A percentile compares a stretch with the other conserved stretches of the same genome.
Evolutionary conservation across 1,140 invertebrate species (phyloP).

Genomic region (Meloidogyne chitwoodi): DNA sequence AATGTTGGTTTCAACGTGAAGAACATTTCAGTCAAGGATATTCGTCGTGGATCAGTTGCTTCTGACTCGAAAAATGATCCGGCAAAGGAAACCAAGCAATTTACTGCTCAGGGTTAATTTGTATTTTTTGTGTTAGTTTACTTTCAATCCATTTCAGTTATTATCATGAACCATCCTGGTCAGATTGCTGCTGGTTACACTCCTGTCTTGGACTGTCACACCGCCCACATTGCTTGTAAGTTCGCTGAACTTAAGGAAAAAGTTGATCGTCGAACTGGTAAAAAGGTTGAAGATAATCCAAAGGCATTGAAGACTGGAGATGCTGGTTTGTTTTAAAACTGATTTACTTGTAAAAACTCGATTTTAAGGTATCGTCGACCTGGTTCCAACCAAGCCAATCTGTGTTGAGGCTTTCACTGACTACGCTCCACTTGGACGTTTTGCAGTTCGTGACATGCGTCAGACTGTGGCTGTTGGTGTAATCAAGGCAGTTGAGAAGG

Average conservation of each 20-base stretch:
- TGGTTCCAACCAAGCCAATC: constrained; percentile 89
- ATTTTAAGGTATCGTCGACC: constrained; percentile 65
- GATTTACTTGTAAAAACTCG: not conserved
- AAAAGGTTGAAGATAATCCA: constrained; percentile 65
- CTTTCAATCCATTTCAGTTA: constrained; percentile 63
- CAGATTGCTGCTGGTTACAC: constrained; percentile 94
- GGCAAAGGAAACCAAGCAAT: constrained; percentile 83
- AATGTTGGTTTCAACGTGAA: constrained; percentile 99
- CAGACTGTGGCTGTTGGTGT: constrained; percentile 98
- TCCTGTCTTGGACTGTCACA: constrained; percentile 95
- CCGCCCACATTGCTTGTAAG: constrained; percentile 69
- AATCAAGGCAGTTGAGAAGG: constrained; percentile 69
- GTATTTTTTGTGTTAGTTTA: not conserved
- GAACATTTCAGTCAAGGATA: constrained; percentile 95
- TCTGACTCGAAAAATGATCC: constrained; percentile 94
- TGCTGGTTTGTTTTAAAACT: constrained; percentile 72
- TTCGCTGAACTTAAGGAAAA: constrained; percentile 79
- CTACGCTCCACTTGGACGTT: constrained; percentile 93
- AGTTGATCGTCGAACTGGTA: constrained; percentile 89
- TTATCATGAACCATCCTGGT: constrained; percentile 94
- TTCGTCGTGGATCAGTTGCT: constrained; percentile 90
- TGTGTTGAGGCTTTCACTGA: constrained; percentile 96
- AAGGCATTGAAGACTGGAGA: constrained; percentile 86
- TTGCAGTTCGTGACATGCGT: constrained; percentile 97
- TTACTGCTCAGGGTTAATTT: constrained; percentile 75